Percentiles rank a stretch among this genome's conserved stretches.
These are phyloP conservation scores for Drosophila tristis DNA, from an alignment of 1,140 invertebrate species.

Conservation along the genomic window DNA sequence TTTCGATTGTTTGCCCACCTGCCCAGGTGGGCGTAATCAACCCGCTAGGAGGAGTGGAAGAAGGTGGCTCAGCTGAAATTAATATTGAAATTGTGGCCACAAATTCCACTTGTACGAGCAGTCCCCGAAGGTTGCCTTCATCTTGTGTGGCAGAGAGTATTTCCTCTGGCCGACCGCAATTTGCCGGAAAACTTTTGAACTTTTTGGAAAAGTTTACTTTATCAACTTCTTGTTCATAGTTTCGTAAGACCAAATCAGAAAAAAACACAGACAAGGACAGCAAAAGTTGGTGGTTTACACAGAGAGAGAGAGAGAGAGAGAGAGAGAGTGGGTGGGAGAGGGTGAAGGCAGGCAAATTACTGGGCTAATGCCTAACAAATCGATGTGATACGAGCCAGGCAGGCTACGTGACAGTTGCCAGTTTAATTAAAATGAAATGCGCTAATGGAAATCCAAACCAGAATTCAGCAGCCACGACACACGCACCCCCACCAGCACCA, in stretches of 20 bases:
- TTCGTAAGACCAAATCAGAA: constrained; percentile 57
- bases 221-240: constrained; percentile 57
- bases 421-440: constrained; percentile 75
- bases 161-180: constrained; percentile 43
- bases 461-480: constrained; percentile 6
- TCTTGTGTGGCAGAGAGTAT: constrained; percentile 19
- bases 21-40: constrained; percentile 33
- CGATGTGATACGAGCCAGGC: constrained; percentile 39
- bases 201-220: constrained; percentile 62
- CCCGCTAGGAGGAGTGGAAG: background rate
- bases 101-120: constrained; percentile 42
- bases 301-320: background rate
- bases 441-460: constrained; percentile 57
- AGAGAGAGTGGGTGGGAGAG: background rate
- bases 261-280: constrained; percentile 2
- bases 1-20: constrained; percentile 33
- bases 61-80: constrained; percentile 22
- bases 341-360: constrained; percentile 31
- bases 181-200: constrained; percentile 60
- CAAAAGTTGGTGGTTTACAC: background rate
- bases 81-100: constrained; percentile 61
- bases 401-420: constrained; percentile 68
- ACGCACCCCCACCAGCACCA: constrained; percentile 14
- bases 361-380: constrained; percentile 63
- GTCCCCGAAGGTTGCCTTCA: constrained; percentile 30